These are phyloP conservation scores for Entomobrya multifasciata DNA, from an alignment of 2,888 invertebrate genomes.

Conservation along the genomic window DNA sequence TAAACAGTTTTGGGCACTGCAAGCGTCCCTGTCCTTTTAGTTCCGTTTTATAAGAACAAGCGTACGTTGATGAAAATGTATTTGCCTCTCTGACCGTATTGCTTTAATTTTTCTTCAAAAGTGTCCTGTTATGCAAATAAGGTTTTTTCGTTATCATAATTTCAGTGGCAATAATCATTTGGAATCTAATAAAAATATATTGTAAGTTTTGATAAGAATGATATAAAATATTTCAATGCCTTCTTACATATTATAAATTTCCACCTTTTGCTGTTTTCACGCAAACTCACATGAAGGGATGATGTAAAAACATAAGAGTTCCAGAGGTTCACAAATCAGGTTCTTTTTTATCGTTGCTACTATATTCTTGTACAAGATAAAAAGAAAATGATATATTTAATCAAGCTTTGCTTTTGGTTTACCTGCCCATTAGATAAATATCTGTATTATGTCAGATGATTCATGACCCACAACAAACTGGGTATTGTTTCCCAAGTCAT, in stretches of 20 bases:
- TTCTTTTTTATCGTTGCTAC: constrained; percentile 43
- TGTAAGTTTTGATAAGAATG: constrained; percentile 48
- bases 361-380: constrained; percentile 11
- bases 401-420: constrained; percentile 37
- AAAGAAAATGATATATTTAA: constrained; percentile 12
- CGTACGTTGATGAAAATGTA: no score
- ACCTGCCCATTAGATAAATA: constrained; percentile 67
- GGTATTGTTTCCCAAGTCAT: constrained; percentile 66
- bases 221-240: constrained; percentile 38
- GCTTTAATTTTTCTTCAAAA: background rate
- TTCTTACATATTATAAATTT: no score
- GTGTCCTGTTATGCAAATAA: background rate
- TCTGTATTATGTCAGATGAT: constrained; percentile 73
- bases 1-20: constrained; percentile 24
- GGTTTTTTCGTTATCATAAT: background rate
- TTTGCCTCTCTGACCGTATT: background rate
- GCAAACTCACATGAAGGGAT: background rate
- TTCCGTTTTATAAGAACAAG: no score
- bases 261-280: background rate
- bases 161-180: constrained; percentile 54
- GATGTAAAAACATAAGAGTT: background rate
- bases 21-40: background rate
- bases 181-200: no score
- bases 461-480: constrained; percentile 72
- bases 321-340: background rate